Percentiles rank a stretch among this genome's conserved stretches.
Conservation (phyloP, 2,113 vertebrate genomes). For the Apodemus sylvaticus region DNA sequence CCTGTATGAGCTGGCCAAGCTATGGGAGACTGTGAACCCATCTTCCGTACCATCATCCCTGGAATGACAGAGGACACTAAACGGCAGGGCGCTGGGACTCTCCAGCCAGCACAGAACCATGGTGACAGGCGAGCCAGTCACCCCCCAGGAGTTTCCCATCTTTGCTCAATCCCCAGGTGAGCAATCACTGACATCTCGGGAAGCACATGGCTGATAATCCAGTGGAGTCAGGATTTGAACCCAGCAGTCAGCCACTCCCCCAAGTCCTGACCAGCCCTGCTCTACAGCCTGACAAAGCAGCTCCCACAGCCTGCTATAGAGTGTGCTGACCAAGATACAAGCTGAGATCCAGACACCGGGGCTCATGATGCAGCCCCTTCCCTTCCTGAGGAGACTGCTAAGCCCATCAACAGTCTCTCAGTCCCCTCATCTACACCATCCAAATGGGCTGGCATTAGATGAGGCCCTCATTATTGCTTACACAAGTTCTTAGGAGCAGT, state of each 20-base stretch:
- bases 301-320: fast-evolving
- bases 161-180: background rate
- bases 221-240: background rate
- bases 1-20: background rate
- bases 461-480: background rate
- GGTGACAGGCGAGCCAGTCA: background rate
- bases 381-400: background rate
- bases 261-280: background rate
- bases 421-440: background rate
- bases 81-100: background rate
- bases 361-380: background rate
- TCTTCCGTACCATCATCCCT: background rate
- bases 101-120: background rate
- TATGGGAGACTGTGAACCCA: background rate
- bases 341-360: background rate
- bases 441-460: background rate
- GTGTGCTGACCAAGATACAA: too few relatives aligned
- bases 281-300: background rate
- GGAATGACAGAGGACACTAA: background rate
- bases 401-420: background rate
- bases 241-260: fast-evolving
- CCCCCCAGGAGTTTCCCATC: background rate
- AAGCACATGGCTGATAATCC: background rate
- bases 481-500: background rate
- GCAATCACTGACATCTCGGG: background rate